A percentile compares a stretch with the other conserved stretches of the same genome.
phyloP scores from a whole-genome alignment of 2,888 invertebrate species.

The Eristalinus aeneus region DNA sequence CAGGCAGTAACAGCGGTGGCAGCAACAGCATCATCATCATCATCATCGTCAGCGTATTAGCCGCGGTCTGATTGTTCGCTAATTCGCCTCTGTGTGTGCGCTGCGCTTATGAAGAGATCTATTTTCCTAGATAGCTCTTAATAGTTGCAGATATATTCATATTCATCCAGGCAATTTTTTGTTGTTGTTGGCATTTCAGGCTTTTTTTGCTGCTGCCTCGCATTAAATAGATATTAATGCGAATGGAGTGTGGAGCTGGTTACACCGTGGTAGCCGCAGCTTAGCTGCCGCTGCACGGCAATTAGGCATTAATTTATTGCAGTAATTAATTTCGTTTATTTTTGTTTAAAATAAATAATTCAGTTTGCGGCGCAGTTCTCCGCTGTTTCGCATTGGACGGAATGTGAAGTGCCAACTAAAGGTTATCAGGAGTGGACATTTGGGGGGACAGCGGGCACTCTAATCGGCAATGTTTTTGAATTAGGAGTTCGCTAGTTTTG shows the following conservation, averaged over 20 bases:
- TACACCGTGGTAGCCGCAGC: not conserved
- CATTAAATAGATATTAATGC: conserved; percentile 11
- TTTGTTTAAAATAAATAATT: not conserved
- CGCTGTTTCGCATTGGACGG: not conserved
- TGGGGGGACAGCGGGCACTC: not conserved
- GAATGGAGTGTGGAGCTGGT: conserved; percentile 23
- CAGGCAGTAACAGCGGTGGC: not conserved
- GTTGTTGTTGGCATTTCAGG: not conserved
- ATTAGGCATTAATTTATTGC: conserved; percentile 38
- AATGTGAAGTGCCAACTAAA: not conserved
- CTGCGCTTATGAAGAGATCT: conserved; percentile 47
- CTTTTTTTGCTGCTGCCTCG: not conserved
- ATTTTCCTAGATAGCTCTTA: conserved; percentile 54
- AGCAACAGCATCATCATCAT: not conserved
- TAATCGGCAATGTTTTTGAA: conserved; percentile 22
- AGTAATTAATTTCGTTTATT: conserved; percentile 9
- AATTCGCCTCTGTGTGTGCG: conserved; percentile 46
- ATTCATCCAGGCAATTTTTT: not conserved
- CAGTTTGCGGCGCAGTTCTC: not conserved
- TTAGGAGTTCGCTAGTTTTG: too few species aligned
- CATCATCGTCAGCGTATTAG: conserved; percentile 64
- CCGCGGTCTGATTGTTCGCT: conserved; percentile 67
- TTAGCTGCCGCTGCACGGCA: not conserved
- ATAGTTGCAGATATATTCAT: conserved; percentile 54
- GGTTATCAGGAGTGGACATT: conserved; percentile 28